Evolutionary conservation across 2,888 invertebrate genomes (phyloP), one percentile per base, ranked within the genome.

Genomic region (Gnatocerus cornutus): DNA sequence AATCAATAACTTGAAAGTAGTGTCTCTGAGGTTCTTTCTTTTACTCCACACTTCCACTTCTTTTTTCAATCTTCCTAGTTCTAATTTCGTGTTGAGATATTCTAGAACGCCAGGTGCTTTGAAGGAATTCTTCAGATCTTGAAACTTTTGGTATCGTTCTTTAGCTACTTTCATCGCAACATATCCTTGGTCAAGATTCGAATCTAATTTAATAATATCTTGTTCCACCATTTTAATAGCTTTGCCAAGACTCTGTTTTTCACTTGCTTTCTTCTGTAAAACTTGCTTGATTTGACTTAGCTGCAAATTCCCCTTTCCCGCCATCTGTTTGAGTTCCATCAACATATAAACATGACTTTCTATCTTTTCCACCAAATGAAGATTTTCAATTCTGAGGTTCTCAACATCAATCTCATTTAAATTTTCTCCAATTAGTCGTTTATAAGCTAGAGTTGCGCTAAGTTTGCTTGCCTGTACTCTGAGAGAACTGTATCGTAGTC

Each of bases 401-500:
- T 91, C 89, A 73, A 91, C 91, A 78, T 91, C 91, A 0, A 90
- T 88, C 0, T 88, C 87, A 56, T 88, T 85, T 0, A 91, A 79
- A 50, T 86, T 87, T 69, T 89, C 89, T 9, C 89, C 89, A 0
- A 90, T 76, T 76, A 90, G 89, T 3, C 86, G 84, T 71, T 90
- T 88, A 4, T 87, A 85, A 29, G 85, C 83, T 1, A 90, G 85
- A 70, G 89, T 88, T 0, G 86, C 83, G 69, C 87, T 88, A 0
- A 90, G 79, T 79, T 89, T 89, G 41, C 82, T 85, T 75, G 86
- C 87, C 69, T 88, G 87, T 0, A 85, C 84, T 78, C 87, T 89
- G 0, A 88, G 75, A 0, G 89, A 89, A 63, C 87, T 87, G 0
- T 87, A 89, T 65, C 89, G 83, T 0, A 91, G 82, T 46, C 90